Evolutionary conservation across 2,888 invertebrate species (phyloP).

Genomic region (Drosophila prolongata): DNA sequence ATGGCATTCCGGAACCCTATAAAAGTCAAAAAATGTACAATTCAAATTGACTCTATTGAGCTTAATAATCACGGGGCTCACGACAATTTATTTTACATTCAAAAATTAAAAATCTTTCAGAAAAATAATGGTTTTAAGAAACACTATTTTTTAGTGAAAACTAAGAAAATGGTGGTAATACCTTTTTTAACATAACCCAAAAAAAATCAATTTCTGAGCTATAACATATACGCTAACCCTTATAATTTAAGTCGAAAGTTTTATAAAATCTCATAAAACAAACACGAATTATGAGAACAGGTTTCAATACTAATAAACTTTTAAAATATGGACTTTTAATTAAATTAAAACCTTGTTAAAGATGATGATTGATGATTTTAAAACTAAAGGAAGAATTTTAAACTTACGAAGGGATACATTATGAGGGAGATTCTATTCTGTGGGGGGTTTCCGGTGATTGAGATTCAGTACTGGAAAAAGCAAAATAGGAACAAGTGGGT

Average conservation of each 20-base stretch:
- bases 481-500: constrained; percentile 4
- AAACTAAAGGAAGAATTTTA: not conserved
- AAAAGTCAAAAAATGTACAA: constrained; percentile 65
- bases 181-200: not conserved
- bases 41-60: not conserved
- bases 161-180: no score
- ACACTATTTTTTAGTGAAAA: no score
- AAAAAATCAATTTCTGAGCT: not conserved
- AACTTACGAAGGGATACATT: constrained; percentile 70
- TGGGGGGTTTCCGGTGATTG: constrained; percentile 47
- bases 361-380: not conserved
- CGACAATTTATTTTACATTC: not conserved
- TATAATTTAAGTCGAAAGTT: not conserved
- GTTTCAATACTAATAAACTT: no score
- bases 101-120: not conserved
- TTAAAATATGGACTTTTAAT: no score
- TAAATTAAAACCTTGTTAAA: not conserved
- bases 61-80: not conserved
- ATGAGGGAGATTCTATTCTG: constrained; percentile 48
- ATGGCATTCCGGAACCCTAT: constrained; percentile 84
- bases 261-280: no score
- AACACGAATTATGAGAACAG: no score
- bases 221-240: not conserved
- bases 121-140: no score
- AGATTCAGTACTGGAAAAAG: constrained; percentile 65